Base-by-base conservation (phyloP, 2,113 vertebrate species). In the Rynchops niger region DNA sequence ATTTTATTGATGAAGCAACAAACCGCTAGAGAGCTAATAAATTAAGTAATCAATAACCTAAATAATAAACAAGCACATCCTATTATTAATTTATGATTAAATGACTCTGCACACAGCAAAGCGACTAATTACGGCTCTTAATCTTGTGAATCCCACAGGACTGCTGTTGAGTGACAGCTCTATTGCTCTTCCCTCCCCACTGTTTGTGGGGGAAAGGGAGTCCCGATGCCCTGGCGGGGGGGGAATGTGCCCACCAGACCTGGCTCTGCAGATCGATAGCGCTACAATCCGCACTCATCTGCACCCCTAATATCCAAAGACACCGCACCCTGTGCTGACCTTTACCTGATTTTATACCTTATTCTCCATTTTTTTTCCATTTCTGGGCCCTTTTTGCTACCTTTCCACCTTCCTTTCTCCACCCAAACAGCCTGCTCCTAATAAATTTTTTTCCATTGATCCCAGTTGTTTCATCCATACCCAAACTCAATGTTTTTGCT, bases 121-220 rank as follows among this genome's bases (percentile, higher is more conserved):
- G 45, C 47, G 43, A 25, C 81, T 73, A 25, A 74, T 45, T 29
- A 25, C 1, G 10, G 58, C 61, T 63, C 22, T 67, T 42, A 21
- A 47, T 30, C 40, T 27, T 9, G 16, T 0, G 5, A n/a, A 38
- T 63, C 78, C 56, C 70, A 14, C 7, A 4, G 63, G 71, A 47
- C 59, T 25, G 74, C 52, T 42, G 62, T 9, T 13, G 27, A 29
- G 42, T 21, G 38, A 30, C 2, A 9, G 62, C 38, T 61, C 45
- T 5, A 3, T 38, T 40, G 2, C 29, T 42, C 42, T 11, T 53
- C 45, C 42, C 11, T 52, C 19, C 47, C 49, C 72, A 22, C 3
- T 2, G 3, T 15, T 14, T 2, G 4, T 4, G 27, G 21, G 27
- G n/a, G 6, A 5, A 29, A 15, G 47, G 2, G 26, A 13, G 27